These are phyloP conservation scores for Idaea dimidiata DNA, from an alignment of 2,888 invertebrate genomes.

Conservation along the genomic window DNA sequence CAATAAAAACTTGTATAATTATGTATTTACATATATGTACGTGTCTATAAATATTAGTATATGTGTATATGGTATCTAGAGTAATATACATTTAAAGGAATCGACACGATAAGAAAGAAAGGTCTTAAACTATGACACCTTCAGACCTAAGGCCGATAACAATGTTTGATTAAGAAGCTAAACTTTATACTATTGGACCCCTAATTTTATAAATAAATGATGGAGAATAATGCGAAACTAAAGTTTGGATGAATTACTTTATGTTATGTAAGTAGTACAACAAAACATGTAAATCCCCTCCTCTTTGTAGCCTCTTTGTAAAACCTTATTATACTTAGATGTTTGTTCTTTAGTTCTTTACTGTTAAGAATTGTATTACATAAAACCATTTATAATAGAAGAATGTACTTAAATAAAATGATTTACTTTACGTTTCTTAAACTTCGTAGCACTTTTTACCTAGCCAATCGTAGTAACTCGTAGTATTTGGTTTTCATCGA, in stretches of 20 bases:
- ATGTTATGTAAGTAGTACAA: not conserved
- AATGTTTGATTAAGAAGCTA: not conserved
- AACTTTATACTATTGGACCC: not conserved
- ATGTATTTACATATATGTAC: no score
- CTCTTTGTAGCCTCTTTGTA: not conserved
- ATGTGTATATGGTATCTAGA: no score
- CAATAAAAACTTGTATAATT: no score
- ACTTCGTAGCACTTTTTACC: not conserved
- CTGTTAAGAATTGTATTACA: constrained; percentile 4
- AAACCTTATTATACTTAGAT: not conserved
- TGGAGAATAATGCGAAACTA: not conserved
- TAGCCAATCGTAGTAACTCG: not conserved
- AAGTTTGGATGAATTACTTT: not conserved
- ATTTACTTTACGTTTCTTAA: not conserved
- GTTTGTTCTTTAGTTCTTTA: constrained; percentile 1
- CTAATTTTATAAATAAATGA: not conserved
- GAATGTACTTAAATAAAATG: no score
- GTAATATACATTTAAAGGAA: no score
- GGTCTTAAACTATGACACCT: not conserved
- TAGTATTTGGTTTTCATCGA: not conserved
- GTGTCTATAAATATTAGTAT: no score
- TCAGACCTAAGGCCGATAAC: not conserved
- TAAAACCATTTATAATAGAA: not conserved
- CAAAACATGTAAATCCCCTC: no score
- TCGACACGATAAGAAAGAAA: no score